phyloP scores from a whole-genome alignment of 2,113 vertebrate species.

The Bujurquina vittata region DNA sequence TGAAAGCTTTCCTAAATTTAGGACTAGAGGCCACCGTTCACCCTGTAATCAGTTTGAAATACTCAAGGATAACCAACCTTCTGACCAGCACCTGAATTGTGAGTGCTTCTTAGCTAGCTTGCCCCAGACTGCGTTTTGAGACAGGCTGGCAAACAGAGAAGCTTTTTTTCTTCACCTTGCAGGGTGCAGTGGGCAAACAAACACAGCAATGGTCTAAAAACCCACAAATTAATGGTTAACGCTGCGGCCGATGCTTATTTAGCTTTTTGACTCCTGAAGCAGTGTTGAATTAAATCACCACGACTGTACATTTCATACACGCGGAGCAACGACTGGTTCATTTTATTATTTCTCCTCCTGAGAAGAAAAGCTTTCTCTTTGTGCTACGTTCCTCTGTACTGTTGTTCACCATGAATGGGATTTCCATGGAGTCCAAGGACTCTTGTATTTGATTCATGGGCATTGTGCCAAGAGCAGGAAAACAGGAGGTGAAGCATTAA shows the following conservation, averaged over 20 bases:
- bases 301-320: conserved; percentile 34
- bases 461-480: conserved; percentile 3
- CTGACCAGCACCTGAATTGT: conserved; percentile 52
- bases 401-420: conserved; percentile 32
- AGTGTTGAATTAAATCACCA: conserved; percentile 31
- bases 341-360: conserved; percentile 1
- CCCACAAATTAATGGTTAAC: conserved; percentile 18
- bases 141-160: conserved; percentile 3
- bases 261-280: conserved; percentile 17
- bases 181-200: background rate
- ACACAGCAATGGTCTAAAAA: background rate
- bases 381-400: conserved; percentile 30
- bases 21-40: conserved; percentile 28
- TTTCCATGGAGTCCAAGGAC: conserved; percentile 50
- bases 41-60: conserved; percentile 61
- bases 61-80: conserved; percentile 34
- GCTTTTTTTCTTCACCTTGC: conserved; percentile 9
- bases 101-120: conserved; percentile 1
- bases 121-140: background rate
- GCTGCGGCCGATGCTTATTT: background rate
- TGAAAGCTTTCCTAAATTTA: conserved; percentile 62
- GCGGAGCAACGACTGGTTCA: background rate
- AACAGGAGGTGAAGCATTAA: background rate
- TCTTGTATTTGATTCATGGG: conserved; percentile 22
- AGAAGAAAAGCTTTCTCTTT: conserved; percentile 16